These are phyloP conservation scores for Ascaphus truei DNA, from an alignment of 2,113 vertebrate genomes.

Conservation along the genomic window DNA sequence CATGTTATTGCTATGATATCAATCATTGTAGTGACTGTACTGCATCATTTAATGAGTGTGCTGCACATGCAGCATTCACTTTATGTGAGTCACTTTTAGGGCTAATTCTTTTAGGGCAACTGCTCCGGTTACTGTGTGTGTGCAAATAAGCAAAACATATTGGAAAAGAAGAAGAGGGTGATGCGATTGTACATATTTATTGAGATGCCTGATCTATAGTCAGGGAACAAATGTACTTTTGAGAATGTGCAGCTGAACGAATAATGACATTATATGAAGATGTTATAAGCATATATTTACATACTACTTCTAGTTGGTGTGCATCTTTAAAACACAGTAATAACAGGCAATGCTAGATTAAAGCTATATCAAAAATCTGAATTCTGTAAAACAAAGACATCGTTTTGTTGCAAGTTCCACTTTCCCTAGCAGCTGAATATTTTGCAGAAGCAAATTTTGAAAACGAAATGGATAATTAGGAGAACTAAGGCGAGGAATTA, in stretches of 20 bases:
- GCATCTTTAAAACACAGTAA: too few species aligned
- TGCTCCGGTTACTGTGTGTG: background rate
- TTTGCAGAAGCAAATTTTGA: background rate
- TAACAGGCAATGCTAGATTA: constrained; percentile 9
- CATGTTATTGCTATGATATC: too few species aligned
- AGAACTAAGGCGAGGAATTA: background rate
- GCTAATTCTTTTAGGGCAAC: too few species aligned
- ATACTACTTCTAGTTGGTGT: constrained; percentile 22
- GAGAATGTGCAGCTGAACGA: constrained; percentile 17
- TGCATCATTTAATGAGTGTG: too few species aligned
- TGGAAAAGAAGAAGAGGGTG: background rate
- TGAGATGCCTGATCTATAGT: constrained; percentile 9
- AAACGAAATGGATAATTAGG: background rate
- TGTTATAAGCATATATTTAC: constrained; percentile 15
- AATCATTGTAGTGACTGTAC: too few species aligned
- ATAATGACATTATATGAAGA: constrained; percentile 16
- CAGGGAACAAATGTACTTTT: constrained; percentile 3
- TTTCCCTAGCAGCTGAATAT: constrained; percentile 12
- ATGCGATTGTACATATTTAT: background rate
- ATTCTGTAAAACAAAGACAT: constrained; percentile 19
- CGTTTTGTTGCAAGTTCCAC: constrained; percentile 26
- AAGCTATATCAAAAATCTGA: constrained; percentile 10
- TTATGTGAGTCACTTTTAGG: too few species aligned
- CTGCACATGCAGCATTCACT: too few species aligned
- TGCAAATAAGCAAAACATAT: constrained; percentile 6